These are phyloP conservation scores for Chaetorhynchus papuensis DNA, from an alignment of 2,113 vertebrate species.

Conservation along the genomic window DNA sequence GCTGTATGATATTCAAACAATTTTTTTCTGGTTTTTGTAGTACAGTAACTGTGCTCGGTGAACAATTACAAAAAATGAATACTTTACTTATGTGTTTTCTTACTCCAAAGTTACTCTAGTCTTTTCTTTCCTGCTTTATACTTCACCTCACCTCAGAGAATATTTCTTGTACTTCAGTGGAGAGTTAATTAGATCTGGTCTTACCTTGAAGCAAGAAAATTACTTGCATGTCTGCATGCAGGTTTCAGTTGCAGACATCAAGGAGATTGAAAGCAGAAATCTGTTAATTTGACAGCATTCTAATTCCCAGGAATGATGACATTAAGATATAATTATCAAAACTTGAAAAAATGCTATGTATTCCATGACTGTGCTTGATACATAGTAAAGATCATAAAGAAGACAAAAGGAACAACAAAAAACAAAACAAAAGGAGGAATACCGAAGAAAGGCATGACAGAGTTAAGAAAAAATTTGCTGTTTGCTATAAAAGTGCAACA, in stretches of 20 bases:
- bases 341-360: background rate
- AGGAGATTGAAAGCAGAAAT: background rate
- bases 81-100: background rate
- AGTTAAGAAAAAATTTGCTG: background rate
- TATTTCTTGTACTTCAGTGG: background rate
- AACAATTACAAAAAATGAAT: background rate
- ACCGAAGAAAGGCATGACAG: background rate
- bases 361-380: background rate
- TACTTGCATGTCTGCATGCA: background rate
- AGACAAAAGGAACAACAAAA: background rate
- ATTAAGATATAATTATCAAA: background rate
- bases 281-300: background rate
- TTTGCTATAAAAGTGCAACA: background rate
- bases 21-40: no score
- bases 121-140: background rate
- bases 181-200: background rate
- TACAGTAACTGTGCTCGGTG: no score
- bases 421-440: background rate
- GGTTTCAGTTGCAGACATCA: background rate
- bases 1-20: background rate
- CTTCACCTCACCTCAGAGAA: background rate
- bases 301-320: background rate
- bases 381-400: background rate
- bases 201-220: background rate
- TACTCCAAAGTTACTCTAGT: background rate